Conservation (phyloP, 2,888 invertebrate species). For the Tillus elongatus region DNA sequence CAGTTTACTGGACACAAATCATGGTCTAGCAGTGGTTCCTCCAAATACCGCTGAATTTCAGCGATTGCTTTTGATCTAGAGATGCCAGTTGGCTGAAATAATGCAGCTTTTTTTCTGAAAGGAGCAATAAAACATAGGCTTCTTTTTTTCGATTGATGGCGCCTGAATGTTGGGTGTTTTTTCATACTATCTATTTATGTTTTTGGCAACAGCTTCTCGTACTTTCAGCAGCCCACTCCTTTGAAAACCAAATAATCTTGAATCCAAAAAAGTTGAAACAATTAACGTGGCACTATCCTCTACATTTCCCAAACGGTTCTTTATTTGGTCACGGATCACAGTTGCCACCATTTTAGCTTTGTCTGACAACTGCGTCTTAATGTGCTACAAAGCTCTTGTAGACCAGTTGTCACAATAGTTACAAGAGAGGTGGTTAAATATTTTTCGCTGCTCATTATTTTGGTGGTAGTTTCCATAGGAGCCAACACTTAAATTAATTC, state of each 20-base stretch:
- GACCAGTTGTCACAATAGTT: too few relatives aligned
- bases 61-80: constrained; percentile 11
- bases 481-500: constrained; percentile 12
- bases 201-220: too few relatives aligned
- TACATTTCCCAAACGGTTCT: constrained; percentile 17
- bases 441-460: too few relatives aligned
- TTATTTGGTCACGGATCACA: too few relatives aligned
- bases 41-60: constrained; percentile 12
- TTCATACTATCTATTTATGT: not conserved
- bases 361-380: too few relatives aligned
- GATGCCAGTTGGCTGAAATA: too few relatives aligned
- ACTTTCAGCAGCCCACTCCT: constrained; percentile 7
- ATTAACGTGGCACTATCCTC: constrained; percentile 16
- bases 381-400: too few relatives aligned
- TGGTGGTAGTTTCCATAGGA: constrained; percentile 17
- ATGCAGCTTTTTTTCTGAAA: too few relatives aligned
- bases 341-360: too few relatives aligned
- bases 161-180: too few relatives aligned
- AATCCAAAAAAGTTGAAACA: constrained; percentile 20
- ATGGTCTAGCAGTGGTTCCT: constrained; percentile 12
- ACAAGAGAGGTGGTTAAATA: constrained; percentile 18
- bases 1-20: constrained; percentile 13
- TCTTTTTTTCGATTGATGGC: not conserved
- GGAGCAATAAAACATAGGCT: too few relatives aligned
- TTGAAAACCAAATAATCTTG: constrained; percentile 18